Evolutionary conservation across 2,888 invertebrate species (phyloP).

Genomic region (Halictus quadricinctus): DNA sequence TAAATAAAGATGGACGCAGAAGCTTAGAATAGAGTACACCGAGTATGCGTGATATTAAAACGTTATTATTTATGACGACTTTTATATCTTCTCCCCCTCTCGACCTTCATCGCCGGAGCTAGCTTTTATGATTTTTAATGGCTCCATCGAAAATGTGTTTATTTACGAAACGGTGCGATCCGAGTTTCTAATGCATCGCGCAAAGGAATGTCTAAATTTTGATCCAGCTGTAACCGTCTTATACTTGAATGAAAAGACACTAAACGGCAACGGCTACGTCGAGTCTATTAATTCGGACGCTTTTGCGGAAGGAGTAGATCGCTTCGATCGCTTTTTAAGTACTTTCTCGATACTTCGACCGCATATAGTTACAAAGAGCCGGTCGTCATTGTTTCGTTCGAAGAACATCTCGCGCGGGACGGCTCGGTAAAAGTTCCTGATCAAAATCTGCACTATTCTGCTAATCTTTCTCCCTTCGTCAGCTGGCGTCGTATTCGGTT

Average conservation of each 20-base stretch:
- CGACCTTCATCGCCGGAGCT: not conserved
- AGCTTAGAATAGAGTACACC: conserved; percentile 53
- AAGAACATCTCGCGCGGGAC: not conserved
- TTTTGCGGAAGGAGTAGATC: not conserved
- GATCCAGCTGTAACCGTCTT: not conserved
- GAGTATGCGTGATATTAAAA: conserved; percentile 34
- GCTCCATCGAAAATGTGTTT: not conserved
- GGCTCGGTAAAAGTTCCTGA: not conserved
- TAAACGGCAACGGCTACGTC: not conserved
- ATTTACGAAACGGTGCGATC: not conserved
- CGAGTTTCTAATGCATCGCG: not conserved
- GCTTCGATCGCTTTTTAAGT: not conserved
- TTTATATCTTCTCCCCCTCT: conserved; percentile 7
- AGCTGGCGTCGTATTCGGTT: conserved; percentile 3
- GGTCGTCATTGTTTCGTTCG: not conserved
- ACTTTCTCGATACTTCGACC: not conserved
- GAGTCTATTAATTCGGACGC: not conserved
- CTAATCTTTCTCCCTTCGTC: conserved; percentile 22
- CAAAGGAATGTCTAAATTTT: not conserved
- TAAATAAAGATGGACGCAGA: conserved; percentile 57
- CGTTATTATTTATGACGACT: conserved; percentile 33
- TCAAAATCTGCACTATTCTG: not conserved
- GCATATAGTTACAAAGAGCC: not conserved
- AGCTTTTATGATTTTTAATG: not conserved
- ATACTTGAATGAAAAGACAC: not conserved